phyloP scores from a whole-genome alignment of 2,888 invertebrate genomes.

The Andrena bucephala region DNA sequence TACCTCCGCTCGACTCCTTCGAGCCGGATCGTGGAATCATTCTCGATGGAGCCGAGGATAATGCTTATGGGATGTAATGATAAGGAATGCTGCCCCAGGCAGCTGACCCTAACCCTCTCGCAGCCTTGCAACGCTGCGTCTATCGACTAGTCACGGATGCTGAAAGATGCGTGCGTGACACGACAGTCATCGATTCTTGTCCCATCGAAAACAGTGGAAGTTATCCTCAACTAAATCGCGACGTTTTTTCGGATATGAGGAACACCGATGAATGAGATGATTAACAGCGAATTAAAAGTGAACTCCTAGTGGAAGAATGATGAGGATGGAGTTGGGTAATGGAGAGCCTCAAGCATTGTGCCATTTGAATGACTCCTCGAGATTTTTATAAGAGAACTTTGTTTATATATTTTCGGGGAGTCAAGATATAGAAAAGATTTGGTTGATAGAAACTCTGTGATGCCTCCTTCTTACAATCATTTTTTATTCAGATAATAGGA shows the following conservation, averaged over 20 bases:
- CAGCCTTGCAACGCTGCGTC: neutral
- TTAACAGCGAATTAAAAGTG: neutral
- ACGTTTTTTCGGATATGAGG: neutral
- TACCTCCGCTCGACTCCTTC: conserved; percentile 65
- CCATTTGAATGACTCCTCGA: too few relatives aligned
- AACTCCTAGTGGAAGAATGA: neutral
- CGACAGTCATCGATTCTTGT: conserved; percentile 33
- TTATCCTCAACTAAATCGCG: conserved; percentile 5
- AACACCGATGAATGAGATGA: neutral
- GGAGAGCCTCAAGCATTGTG: too few relatives aligned
- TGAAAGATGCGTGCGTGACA: neutral
- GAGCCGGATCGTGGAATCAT: conserved; percentile 70
- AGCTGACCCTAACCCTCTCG: conserved; percentile 1
- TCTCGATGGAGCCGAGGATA: conserved; percentile 75
- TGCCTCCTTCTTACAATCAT: too few relatives aligned
- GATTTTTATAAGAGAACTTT: too few relatives aligned
- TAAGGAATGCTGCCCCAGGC: conserved; percentile 62
- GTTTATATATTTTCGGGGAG: too few relatives aligned
- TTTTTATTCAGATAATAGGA: too few relatives aligned
- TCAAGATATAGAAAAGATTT: too few relatives aligned
- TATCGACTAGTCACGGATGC: conserved; percentile 20
- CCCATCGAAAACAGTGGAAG: neutral
- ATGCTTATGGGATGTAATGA: conserved; percentile 70
- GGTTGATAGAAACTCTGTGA: too few relatives aligned
- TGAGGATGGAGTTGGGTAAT: neutral